Conservation (phyloP, 2,888 invertebrate genomes). For the Melangyna quadrimaculata region DNA sequence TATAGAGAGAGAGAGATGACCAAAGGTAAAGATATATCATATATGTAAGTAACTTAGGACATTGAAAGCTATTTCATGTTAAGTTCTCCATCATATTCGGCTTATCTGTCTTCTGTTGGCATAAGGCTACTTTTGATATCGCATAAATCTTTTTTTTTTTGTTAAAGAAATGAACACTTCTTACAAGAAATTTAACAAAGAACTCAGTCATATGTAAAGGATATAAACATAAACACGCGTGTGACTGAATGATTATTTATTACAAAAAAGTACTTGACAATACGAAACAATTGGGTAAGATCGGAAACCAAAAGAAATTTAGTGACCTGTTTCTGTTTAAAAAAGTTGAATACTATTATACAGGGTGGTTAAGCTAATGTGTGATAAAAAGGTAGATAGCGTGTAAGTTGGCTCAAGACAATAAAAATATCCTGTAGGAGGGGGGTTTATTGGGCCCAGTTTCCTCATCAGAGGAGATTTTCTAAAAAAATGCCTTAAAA, state of each 20-base stretch:
- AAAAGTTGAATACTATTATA: not conserved
- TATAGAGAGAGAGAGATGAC: constrained; percentile 7
- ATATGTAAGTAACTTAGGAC: not conserved
- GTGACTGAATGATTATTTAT: not conserved
- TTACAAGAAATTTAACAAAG: constrained; percentile 1
- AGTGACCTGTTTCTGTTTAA: not conserved
- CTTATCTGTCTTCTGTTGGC: too few relatives aligned
- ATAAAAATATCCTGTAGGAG: too few relatives aligned
- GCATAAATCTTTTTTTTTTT: too few relatives aligned
- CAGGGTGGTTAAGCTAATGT: too few relatives aligned
- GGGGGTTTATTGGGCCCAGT: too few relatives aligned
- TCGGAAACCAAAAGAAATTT: not conserved
- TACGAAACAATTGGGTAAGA: not conserved
- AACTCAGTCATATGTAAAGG: not conserved
- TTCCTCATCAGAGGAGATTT: too few relatives aligned
- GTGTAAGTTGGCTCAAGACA: too few relatives aligned
- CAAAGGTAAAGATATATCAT: not conserved
- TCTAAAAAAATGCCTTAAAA: too few relatives aligned
- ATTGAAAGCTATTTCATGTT: constrained; percentile 14
- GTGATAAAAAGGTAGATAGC: too few relatives aligned
- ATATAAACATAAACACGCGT: not conserved
- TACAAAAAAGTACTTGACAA: not conserved
- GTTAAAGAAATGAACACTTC: not conserved
- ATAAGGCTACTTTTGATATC: too few relatives aligned
- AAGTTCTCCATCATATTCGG: constrained; percentile 20